Conservation (phyloP, 2,797 vertebrate genomes). For the Acestrorhynchus altus region DNA sequence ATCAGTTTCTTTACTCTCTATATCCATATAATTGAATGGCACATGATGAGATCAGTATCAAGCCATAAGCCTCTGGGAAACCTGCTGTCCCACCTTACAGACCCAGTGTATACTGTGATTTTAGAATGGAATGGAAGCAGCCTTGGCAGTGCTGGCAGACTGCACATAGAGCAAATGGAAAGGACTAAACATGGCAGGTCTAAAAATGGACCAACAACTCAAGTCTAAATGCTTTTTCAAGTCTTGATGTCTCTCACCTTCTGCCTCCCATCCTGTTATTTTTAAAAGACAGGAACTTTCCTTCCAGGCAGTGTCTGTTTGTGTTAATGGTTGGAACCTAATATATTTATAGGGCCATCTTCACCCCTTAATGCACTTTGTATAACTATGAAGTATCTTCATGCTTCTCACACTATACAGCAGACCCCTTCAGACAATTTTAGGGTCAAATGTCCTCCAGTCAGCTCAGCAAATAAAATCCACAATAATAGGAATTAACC, state of each 20-base stretch:
- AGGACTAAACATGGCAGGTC: constrained; percentile 2
- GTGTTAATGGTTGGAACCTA: constrained; percentile 4
- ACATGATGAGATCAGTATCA: too few species aligned
- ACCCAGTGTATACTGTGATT: not conserved
- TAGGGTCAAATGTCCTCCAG: constrained; percentile 71
- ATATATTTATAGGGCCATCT: constrained; percentile 37
- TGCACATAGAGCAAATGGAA: constrained; percentile 4
- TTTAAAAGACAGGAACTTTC: constrained; percentile 1
- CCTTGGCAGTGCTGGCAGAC: not conserved
- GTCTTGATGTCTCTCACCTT: not conserved
- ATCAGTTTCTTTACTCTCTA: too few species aligned
- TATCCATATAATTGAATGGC: too few species aligned
- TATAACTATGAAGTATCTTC: constrained; percentile 63
- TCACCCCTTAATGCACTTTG: constrained; percentile 60
- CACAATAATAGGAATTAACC: constrained; percentile 35
- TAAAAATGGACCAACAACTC: constrained; percentile 1
- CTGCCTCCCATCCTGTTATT: not conserved
- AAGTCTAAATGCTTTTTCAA: constrained; percentile 2
- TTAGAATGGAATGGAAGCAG: not conserved
- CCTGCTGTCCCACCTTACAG: not conserved
- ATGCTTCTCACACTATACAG: too few species aligned
- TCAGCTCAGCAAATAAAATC: constrained; percentile 67
- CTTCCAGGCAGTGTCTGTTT: not conserved
- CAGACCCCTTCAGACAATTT: not conserved
- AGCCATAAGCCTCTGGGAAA: not conserved